Evolutionary conservation across 2,113 vertebrate species (phyloP).

Genomic region (Gymnobelideus leadbeateri): DNA sequence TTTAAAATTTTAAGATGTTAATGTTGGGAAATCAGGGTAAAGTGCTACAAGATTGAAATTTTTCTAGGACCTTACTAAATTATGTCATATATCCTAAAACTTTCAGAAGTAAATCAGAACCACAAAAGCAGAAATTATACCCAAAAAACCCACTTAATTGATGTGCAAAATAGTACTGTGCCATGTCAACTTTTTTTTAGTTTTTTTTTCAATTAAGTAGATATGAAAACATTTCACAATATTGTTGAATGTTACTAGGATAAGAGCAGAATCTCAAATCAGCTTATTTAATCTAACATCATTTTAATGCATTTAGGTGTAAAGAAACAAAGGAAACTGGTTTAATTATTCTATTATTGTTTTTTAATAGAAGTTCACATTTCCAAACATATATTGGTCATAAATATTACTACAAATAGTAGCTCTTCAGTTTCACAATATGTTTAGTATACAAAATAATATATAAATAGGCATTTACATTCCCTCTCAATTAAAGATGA

Average conservation of each 20-base stretch:
- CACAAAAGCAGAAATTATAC: too few species aligned
- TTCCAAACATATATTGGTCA: not conserved
- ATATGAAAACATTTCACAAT: conserved; percentile 29
- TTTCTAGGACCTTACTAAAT: accelerated
- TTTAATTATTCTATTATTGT: not conserved
- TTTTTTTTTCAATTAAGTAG: not conserved
- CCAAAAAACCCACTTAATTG: not conserved
- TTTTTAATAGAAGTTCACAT: not conserved
- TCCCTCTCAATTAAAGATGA: not conserved
- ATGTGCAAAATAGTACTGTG: not conserved
- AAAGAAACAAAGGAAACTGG: conserved; percentile 1
- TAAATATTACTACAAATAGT: conserved; percentile 11
- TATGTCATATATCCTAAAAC: not conserved
- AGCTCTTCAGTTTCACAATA: too few species aligned
- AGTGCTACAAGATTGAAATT: conserved; percentile 24
- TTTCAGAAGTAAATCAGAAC: not conserved
- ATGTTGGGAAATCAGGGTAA: conserved; percentile 66
- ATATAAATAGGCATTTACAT: too few species aligned
- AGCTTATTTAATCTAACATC: not conserved
- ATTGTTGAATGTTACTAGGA: not conserved
- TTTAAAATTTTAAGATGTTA: conserved; percentile 15
- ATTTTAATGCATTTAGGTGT: not conserved
- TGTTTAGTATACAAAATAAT: too few species aligned
- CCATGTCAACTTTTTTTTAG: not conserved
- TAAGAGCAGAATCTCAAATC: not conserved